Evolutionary conservation across 2,113 vertebrate genomes (phyloP), one percentile per base, ranked within the genome.

Genomic region (Pachyramphus minor): DNA sequence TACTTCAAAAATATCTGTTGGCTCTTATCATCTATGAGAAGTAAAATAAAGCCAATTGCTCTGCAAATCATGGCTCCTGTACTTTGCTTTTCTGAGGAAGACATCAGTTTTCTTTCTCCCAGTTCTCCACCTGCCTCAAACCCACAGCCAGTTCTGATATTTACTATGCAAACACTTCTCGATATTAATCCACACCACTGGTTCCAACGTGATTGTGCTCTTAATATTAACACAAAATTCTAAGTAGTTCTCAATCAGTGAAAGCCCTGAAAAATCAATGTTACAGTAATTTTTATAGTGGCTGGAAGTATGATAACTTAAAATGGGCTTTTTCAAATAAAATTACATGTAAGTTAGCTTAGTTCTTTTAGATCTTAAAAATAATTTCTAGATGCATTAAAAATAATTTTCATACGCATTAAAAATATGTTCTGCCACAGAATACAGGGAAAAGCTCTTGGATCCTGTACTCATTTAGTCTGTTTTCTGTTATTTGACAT

Each of bases 131-230:
- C 80, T 80, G 53, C 67, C 63, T 84, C 45, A 71, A 74, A n/a
- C 16, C 2, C 42, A 39, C 47, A 53, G 8, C 35, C 18, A 24
- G 27, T 7, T 71, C 45, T 77, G 68, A 64, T 69, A 77, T 91
- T 94, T 94, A 64, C 90, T 84, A 23, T 58, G 69, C 55, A 96
- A 94, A 89, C 55, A 84, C 16, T 44, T 53, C 56, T 71, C 78
- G 81, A 6, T 14, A 78, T 81, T 77, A 87, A 89, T 49, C 7
- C 1, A 74, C 45, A 31, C 39, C 68, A 7, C 2, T 22, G 28
- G 11, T 62, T 64, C 77, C 81, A 79, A 31, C 16, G 15, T 14
- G 8, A 80, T 49, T 58, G 42, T 9, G 2, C 39, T 64, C 39
- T 76, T 50, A 27, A 27, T 27, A 73, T 21, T 16, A 56, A 67